These are phyloP conservation scores for Cephalopterus ornatus DNA, from an alignment of 2,113 vertebrate genomes.

Conservation along the genomic window DNA sequence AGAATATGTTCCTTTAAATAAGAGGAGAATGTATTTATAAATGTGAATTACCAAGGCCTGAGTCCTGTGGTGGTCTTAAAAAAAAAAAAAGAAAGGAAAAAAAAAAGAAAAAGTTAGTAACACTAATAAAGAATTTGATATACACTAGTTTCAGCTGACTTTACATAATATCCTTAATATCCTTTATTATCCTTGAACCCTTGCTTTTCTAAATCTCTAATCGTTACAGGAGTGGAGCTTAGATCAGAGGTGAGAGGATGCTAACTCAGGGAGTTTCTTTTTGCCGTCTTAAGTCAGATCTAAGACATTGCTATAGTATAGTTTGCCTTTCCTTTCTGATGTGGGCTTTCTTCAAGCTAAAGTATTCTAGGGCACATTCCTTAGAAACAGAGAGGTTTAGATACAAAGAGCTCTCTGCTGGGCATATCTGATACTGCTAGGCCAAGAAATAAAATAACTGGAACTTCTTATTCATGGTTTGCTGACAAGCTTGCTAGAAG, in stretches of 20 bases:
- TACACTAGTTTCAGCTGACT: not conserved
- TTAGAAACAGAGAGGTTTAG: not conserved
- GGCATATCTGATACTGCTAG: not conserved
- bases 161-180: not conserved
- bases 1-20: not conserved
- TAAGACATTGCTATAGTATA: not conserved
- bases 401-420: conserved; percentile 5
- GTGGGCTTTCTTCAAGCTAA: not conserved
- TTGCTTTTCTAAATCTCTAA: not conserved
- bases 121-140: not conserved
- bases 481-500: not conserved
- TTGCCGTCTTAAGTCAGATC: not conserved
- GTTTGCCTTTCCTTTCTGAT: not conserved
- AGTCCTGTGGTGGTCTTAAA: not conserved
- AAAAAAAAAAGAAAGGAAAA: too few relatives aligned
- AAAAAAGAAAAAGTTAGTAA: not conserved
- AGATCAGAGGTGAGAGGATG: not conserved
- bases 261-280: not conserved
- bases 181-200: not conserved
- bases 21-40: not conserved
- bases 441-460: not conserved
- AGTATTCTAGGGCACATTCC: not conserved
- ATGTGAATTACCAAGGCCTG: not conserved
- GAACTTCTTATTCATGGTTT: not conserved
- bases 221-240: not conserved